Base-by-base conservation (phyloP, 2,113 vertebrate genomes). In the Eretmochelys imbricata region DNA sequence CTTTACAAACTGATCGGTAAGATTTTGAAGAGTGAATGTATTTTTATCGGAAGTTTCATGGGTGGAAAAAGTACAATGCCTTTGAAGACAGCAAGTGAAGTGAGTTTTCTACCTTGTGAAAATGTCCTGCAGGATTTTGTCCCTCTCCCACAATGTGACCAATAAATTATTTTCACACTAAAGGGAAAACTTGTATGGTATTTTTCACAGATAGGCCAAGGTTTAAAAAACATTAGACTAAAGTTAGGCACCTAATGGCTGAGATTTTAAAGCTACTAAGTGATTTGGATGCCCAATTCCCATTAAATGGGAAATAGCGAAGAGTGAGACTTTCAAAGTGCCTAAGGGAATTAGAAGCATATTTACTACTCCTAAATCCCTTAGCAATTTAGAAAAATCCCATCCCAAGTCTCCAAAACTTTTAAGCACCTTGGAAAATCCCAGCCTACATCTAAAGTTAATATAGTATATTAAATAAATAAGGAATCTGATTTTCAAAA, bases 281-380 rank as follows among this genome's bases (percentile, higher is more conserved):
- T 0, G 8, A 20, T 11, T 8, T 82, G 49, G n/a, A 62, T 88
- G 49, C 46, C 42, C 10, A 72, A 8, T 51, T 88, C 46, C 27
- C 27, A 82, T 84, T 29, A 82, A 10, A 1, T 78, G 46, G 13
- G 25, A 95, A 82, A 81, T 1, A 72, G 10, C 2, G 8, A 80
- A 80, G 2, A 13, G 11, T 19, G 89, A 50, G 29, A 3, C 62
- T 55, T 59, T 62, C 55, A 59, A 4, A 0, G 2, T 0, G 1
- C 16, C 4, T 57, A 13, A 3, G 10, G 31, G 72, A 48, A 46
- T 76, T 76, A 76, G 42, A 17, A 46, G 72, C 42, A 48, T 42
- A 46, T 76, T 76, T 46, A 46, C 24, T 25, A 38, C 22, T 76
- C 27, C 7, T 42, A 50, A 46, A 38, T 42, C 1, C 11, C 29